phyloP scores from a whole-genome alignment of 2,888 invertebrate species.

The Drosophila leonis region DNA sequence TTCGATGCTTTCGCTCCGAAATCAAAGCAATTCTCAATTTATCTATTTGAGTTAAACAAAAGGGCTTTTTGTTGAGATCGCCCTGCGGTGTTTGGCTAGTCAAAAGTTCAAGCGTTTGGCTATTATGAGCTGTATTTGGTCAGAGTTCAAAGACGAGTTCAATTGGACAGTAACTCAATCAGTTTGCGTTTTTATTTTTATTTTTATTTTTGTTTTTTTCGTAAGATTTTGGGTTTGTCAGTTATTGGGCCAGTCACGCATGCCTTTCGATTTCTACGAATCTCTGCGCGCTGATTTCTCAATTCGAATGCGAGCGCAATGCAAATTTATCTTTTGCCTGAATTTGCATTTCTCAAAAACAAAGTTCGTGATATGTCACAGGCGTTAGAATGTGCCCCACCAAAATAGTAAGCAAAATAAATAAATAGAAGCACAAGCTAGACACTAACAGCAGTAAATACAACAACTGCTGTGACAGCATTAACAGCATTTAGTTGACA shows the following conservation, averaged over 20 bases:
- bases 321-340: constrained; percentile 66
- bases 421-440: constrained; percentile 2
- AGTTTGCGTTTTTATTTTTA: constrained; percentile 7
- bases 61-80: constrained; percentile 37
- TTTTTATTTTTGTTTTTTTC: constrained; percentile 3
- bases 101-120: constrained; percentile 44
- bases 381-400: constrained; percentile 74
- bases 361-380: constrained; percentile 77
- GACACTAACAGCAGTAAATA: constrained; percentile 1
- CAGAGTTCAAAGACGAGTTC: constrained; percentile 49
- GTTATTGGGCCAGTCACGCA: constrained; percentile 67
- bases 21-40: constrained; percentile 33
- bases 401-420: constrained; percentile 3
- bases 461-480: constrained; percentile 21
- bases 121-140: constrained; percentile 33
- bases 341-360: constrained; percentile 71
- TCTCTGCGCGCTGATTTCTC: constrained; percentile 61
- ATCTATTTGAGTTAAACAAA: constrained; percentile 27
- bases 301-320: constrained; percentile 66
- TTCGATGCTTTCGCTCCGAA: constrained; percentile 32
- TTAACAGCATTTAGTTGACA: constrained; percentile 61
- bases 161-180: constrained; percentile 43
- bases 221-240: constrained; percentile 43
- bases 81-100: constrained; percentile 37
- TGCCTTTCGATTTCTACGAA: constrained; percentile 73